A percentile compares a stretch with the other conserved stretches of the same genome.
Evolutionary conservation across 1,140 invertebrate species (phyloP).

Genomic region (Drosophila ercepeae): DNA sequence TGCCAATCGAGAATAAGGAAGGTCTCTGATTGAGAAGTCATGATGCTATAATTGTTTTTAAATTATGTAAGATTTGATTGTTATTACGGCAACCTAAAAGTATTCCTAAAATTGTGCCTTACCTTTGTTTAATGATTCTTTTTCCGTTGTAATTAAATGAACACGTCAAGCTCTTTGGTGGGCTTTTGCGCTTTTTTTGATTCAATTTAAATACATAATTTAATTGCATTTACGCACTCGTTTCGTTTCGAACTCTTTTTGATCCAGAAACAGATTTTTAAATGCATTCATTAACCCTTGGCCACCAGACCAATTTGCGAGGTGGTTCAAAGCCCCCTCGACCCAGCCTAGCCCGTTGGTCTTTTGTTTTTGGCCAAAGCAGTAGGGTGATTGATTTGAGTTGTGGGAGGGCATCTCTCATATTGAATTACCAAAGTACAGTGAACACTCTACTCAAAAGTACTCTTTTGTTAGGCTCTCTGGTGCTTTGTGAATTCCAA

Average conservation of each 20-base stretch:
- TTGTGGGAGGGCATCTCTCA: slow-evolving; percentile 3
- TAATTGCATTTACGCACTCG: slow-evolving; percentile 7
- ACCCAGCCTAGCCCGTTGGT: slow-evolving; percentile 17
- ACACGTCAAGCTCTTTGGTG: neutral
- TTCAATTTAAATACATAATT: slow-evolving; percentile 17
- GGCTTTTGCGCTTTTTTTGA: too few species aligned
- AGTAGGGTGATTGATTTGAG: neutral
- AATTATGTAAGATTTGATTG: neutral
- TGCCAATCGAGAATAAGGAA: slow-evolving; percentile 38
- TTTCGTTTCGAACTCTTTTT: slow-evolving; percentile 17
- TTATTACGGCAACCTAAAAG: too few species aligned
- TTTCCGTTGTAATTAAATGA: too few species aligned
- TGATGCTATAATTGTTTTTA: neutral
- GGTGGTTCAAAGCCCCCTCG: slow-evolving; percentile 21
- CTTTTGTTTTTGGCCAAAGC: slow-evolving; percentile 46
- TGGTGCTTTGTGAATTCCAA: slow-evolving; percentile 73
- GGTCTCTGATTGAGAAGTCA: slow-evolving; percentile 34
- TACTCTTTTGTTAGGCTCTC: slow-evolving; percentile 62
- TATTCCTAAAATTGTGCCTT: too few species aligned
- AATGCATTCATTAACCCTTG: slow-evolving; percentile 43
- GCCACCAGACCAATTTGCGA: slow-evolving; percentile 4
- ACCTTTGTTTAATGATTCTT: too few species aligned
- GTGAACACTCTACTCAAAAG: slow-evolving; percentile 24
- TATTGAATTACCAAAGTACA: slow-evolving; percentile 58
- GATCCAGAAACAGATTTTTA: slow-evolving; percentile 40